Conservation (phyloP, 2,797 vertebrate genomes). For the Enteromius anoplus region DNA sequence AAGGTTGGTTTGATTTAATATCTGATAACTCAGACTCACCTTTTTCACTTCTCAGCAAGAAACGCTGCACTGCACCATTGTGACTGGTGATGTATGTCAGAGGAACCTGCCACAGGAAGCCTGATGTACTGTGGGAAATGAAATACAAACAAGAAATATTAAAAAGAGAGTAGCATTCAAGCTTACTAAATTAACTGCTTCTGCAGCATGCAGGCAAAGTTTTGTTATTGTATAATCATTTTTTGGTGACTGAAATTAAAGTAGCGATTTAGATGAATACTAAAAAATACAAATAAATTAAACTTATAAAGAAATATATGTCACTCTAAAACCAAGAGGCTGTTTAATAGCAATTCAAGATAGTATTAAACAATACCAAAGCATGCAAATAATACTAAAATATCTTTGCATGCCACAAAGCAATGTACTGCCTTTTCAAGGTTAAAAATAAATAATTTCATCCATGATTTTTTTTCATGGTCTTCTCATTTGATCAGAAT, state of each 20-base stretch:
- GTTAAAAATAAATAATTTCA: background rate
- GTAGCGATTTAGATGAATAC: background rate
- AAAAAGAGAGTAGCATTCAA: background rate
- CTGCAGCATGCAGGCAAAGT: background rate
- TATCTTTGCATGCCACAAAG: background rate
- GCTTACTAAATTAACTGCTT: background rate
- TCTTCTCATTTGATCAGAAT: background rate
- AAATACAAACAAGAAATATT: background rate
- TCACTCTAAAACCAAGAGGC: background rate
- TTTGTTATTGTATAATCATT: too few relatives aligned
- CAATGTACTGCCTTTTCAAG: background rate
- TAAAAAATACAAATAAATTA: background rate
- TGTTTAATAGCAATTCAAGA: too few relatives aligned
- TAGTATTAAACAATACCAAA: background rate
- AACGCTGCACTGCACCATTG: slow-evolving; percentile 78
- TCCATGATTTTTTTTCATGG: background rate
- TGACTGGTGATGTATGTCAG: slow-evolving; percentile 88
- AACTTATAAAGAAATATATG: background rate
- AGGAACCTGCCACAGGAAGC: slow-evolving; percentile 89
- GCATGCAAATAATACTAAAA: background rate
- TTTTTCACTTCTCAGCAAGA: slow-evolving; percentile 84
- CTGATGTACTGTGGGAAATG: slow-evolving; percentile 54
- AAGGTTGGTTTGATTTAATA: background rate
- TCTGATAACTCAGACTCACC: slow-evolving; percentile 68
- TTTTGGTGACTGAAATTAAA: background rate